phyloP scores from a whole-genome alignment of 2,113 vertebrate species.

The Odobenus rosmarus region DNA sequence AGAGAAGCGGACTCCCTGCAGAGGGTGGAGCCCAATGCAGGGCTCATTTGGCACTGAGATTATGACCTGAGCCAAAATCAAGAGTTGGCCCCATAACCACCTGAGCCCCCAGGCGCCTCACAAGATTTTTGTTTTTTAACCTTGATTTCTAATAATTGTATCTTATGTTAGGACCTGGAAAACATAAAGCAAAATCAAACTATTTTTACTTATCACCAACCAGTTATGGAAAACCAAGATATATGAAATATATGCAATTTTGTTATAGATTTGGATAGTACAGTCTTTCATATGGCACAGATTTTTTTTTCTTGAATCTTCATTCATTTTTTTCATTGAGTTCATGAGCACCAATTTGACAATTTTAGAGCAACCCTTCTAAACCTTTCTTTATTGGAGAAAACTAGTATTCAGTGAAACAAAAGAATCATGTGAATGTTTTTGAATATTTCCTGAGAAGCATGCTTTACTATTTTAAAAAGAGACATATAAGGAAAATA shows the following conservation, averaged over 20 bases:
- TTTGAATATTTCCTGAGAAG: neutral
- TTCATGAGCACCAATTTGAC: neutral
- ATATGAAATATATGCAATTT: neutral
- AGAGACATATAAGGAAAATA: neutral
- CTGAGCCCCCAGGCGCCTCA: neutral
- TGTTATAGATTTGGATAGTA: neutral
- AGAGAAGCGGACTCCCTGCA: no score
- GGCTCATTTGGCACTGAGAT: neutral
- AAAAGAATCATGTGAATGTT: neutral
- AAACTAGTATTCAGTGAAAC: neutral
- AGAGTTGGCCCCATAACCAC: neutral
- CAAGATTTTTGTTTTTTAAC: neutral
- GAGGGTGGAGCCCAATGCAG: neutral
- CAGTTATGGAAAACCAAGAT: neutral
- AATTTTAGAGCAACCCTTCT: neutral
- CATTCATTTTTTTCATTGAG: neutral
- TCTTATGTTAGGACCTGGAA: neutral
- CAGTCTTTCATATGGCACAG: neutral
- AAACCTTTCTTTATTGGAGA: neutral
- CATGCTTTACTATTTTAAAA: neutral
- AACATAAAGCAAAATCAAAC: neutral
- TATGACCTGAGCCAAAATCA: neutral
- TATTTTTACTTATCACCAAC: neutral
- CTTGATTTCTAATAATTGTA: neutral
- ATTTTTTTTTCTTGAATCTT: neutral